Evolutionary conservation across 2,113 vertebrate genomes (phyloP), one percentile per base, ranked within the genome.

Genomic region (Odobenus rosmarus): DNA sequence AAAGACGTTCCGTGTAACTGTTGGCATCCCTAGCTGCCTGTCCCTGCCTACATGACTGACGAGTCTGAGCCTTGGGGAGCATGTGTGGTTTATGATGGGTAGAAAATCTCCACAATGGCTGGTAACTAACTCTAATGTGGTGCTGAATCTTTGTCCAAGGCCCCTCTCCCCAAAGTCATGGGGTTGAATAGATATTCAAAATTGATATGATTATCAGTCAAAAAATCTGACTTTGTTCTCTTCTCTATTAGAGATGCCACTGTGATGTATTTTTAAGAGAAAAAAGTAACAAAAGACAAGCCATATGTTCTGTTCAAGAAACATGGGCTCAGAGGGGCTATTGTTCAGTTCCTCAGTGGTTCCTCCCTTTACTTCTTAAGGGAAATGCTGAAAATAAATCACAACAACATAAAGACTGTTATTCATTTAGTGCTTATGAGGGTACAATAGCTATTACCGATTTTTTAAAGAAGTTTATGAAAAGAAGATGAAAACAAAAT

Each of bases 401-500:
- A 81, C 57, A 55, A 85, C 76, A 69, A 85, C 76, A 69, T 26
- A 33, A 94, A 81, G 14, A 88, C 31, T 18, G 64, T 26, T 49
- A 57, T 74, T 93, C 18, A 49, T 49, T 79, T 74, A 31, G n/a
- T 71, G n/a, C 16, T 77, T 72, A 1, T 62, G 39, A 91, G 72
- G 61, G 11, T 7, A 57, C 36, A 51, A 36, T 42, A 39, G 49
- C 46, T 55, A 51, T 59, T 28, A 31, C 13, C 18, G 46, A 61
- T 36, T 91, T 90, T 96, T 86, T 36, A 31, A 46, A 83, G 80
- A 55, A 76, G 23, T 62, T 96, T 61, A 82, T 26, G 49, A 59
- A 86, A 96, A 83, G 59, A 76, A 42, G 21, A 82, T 88, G 71
- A 26, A 53, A 62, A 36, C 57, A 42, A 51, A 14, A 59, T 90